A percentile compares a stretch with the other conserved stretches of the same genome.
phyloP scores from a whole-genome alignment of 2,113 vertebrate genomes.

The Raja brachyura region DNA sequence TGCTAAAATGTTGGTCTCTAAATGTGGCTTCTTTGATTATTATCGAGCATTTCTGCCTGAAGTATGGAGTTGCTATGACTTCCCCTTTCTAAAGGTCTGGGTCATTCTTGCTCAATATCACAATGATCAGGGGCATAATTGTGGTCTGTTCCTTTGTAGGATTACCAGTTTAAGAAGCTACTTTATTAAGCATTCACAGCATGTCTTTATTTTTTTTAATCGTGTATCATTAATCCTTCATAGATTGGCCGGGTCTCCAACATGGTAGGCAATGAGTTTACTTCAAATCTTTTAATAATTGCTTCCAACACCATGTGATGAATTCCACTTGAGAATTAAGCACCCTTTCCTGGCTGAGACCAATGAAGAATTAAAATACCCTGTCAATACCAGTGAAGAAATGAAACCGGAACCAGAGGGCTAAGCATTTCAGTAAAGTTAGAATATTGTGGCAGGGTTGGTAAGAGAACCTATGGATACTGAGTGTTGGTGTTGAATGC shows the following conservation, averaged over 20 bases:
- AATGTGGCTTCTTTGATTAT: not conserved
- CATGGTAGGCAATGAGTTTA: not conserved
- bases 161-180: not conserved
- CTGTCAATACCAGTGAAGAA: not conserved
- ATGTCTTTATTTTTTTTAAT: too few species aligned
- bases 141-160: not conserved
- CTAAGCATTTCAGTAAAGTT: not conserved
- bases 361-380: not conserved
- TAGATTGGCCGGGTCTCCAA: not conserved
- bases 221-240: not conserved
- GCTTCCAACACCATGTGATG: not conserved
- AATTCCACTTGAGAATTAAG: not conserved
- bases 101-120: not conserved
- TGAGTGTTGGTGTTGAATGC: not conserved
- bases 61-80: not conserved
- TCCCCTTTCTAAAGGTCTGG: too few species aligned
- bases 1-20: not conserved
- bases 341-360: not conserved
- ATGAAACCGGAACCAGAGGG: not conserved
- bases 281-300: not conserved
- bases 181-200: not conserved
- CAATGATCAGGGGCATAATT: not conserved
- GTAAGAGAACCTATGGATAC: not conserved
- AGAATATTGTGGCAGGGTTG: not conserved
- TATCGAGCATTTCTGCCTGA: not conserved